Percentiles rank a stretch among this genome's conserved stretches.
These are phyloP conservation scores for Strigamia crassipes DNA, from an alignment of 2,888 invertebrate species.

Conservation along the genomic window DNA sequence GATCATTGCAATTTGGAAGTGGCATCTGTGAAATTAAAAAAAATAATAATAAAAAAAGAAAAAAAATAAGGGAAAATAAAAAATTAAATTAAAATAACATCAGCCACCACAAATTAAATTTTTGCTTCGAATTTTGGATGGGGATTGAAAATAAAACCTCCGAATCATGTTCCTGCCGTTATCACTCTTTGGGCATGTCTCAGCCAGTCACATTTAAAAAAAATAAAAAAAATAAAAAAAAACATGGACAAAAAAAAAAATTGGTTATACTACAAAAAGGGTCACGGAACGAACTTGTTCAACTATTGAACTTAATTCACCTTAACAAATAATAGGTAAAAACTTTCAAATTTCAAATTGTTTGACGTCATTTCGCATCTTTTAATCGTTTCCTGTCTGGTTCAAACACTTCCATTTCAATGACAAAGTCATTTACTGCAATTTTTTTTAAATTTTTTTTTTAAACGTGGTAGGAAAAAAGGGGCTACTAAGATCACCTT, in stretches of 20 bases:
- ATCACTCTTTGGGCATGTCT: conserved; percentile 28
- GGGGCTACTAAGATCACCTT: neutral
- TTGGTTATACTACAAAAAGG: neutral
- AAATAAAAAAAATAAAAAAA: neutral
- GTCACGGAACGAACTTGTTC: conserved; percentile 7
- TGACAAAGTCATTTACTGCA: conserved; percentile 26
- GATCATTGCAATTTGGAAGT: conserved; percentile 40
- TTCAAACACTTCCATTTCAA: conserved; percentile 28
- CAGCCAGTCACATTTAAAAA: neutral
- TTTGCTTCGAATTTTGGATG: neutral
- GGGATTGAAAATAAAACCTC: neutral
- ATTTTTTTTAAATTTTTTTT: neutral
- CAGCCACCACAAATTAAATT: neutral
- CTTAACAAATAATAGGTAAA: neutral
- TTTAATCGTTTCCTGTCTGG: conserved; percentile 21
- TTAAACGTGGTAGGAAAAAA: neutral
- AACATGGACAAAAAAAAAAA: neutral
- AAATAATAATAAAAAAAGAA: neutral
- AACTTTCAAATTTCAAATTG: neutral
- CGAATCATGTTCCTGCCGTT: conserved; percentile 18
- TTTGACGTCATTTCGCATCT: conserved; percentile 3
- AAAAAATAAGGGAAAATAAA: neutral
- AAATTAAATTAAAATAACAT: neutral
- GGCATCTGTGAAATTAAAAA: conserved; percentile 42
- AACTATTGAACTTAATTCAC: conserved; percentile 35